Conservation (phyloP, 2,113 vertebrate species). For the Amblyornis subalaris region DNA sequence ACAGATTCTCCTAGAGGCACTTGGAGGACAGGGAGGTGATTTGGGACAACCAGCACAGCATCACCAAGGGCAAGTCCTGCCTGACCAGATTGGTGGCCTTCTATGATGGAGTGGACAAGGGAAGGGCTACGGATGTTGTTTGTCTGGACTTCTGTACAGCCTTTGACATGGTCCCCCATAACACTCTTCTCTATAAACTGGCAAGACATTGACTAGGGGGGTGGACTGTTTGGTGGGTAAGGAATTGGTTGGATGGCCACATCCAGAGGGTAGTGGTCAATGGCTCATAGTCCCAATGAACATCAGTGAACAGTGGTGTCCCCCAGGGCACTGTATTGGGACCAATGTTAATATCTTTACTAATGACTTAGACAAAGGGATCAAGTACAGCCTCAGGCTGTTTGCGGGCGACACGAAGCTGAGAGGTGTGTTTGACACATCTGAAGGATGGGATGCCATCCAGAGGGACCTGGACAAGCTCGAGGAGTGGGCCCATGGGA, state of each 20-base stretch:
- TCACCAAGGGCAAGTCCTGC: neutral
- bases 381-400: neutral
- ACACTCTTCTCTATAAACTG: neutral
- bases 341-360: neutral
- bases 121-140: neutral
- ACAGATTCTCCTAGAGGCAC: neutral
- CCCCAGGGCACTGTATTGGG: neutral
- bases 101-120: neutral
- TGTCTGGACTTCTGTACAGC: neutral
- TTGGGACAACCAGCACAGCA: neutral
- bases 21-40: neutral
- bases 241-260: neutral
- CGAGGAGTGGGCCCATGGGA: fast-evolving
- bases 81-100: neutral
- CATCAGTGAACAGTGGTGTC: no score
- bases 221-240: neutral
- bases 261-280: neutral
- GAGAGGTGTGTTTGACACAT: neutral
- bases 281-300: neutral
- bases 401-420: neutral
- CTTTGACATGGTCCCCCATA: neutral
- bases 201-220: neutral
- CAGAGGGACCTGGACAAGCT: neutral
- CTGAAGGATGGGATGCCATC: neutral
- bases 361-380: neutral